Conservation (phyloP, 2,113 vertebrate genomes). For the Oncorhynchus clarkii region DNA sequence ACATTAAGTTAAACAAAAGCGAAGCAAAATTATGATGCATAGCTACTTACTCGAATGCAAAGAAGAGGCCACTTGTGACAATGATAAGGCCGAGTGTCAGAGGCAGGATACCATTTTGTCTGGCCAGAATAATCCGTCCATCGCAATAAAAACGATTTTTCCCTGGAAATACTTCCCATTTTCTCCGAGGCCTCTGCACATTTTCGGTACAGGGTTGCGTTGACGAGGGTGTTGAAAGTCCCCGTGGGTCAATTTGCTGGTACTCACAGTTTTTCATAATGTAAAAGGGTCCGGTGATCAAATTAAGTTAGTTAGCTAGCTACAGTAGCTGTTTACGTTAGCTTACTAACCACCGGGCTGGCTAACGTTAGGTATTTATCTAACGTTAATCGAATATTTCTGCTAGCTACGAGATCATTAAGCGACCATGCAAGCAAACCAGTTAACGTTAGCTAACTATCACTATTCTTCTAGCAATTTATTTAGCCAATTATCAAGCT, state of each 20-base stretch:
- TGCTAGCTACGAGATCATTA: no score
- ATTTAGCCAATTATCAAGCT: no score
- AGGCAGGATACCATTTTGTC: conserved; percentile 87
- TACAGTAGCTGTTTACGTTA: no score
- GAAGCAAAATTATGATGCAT: neutral
- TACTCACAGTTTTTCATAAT: conserved; percentile 85
- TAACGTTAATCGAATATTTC: no score
- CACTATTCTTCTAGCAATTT: no score
- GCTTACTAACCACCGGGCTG: no score
- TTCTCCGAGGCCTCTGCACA: conserved; percentile 70
- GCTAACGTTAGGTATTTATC: no score
- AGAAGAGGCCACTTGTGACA: conserved; percentile 89
- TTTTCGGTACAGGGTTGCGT: conserved; percentile 51
- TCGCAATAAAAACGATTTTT: conserved; percentile 89
- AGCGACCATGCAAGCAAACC: no score
- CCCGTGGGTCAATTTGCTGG: conserved; percentile 83
- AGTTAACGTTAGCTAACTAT: no score
- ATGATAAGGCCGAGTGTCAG: conserved; percentile 90
- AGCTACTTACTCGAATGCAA: conserved; percentile 89
- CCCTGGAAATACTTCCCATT: conserved; percentile 91
- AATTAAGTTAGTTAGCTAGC: no score
- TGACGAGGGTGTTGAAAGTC: conserved; percentile 63
- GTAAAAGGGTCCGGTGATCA: neutral
- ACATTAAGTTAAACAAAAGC: no score
- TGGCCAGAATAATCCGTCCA: conserved; percentile 84